Evolutionary conservation across 2,797 vertebrate species (phyloP), one percentile per base, ranked within the genome.

Genomic region (Poecile montanus): DNA sequence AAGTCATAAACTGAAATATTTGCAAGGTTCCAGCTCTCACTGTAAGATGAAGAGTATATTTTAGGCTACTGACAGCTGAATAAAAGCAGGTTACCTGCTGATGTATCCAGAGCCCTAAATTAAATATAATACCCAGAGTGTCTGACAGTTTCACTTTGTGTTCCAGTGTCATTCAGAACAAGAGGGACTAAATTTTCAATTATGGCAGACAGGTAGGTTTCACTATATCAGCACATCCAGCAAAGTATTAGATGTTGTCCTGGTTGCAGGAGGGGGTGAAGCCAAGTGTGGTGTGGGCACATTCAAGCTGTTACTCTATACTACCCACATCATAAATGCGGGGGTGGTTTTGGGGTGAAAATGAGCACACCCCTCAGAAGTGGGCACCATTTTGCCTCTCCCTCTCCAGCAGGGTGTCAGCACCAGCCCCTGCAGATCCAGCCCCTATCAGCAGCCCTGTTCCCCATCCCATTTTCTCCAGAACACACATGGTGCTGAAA

Each of bases 21-120:
- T 54, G 4, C 47, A 92, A 86, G n/a, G 9, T 22, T 22, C 48
- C 63, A 83, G 83, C 16, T 48, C 47, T 65, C 81, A 80, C 21
- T 67, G 16, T 73, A 34, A 68, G 47, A 77, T 23, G 21, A 88
- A 78, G 29, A 74, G 21, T 48, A 0, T 48, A 80, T 74, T 92
- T 92, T 36, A 94, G 38, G 61, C 42, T 77, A 79, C 5, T 83
- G 80, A 71, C 47, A 93, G 78, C 16, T 82, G 47, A 61, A 85
- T 68, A 83, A 92, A 89, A 58, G 61, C 30, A 94, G 34, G 29
- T 44, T 89, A 47, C 61, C 56, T 51, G 29, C 50, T 71, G 70
- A 62, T 6, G 8, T 47, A 87, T 53, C 30, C 56, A 79, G 48
- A 91, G 21, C 7, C 56, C 34, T 56, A 45, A 60, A 91, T 70